Base-by-base conservation (phyloP, 2,888 invertebrate species). In the Cephus nigrinus region DNA sequence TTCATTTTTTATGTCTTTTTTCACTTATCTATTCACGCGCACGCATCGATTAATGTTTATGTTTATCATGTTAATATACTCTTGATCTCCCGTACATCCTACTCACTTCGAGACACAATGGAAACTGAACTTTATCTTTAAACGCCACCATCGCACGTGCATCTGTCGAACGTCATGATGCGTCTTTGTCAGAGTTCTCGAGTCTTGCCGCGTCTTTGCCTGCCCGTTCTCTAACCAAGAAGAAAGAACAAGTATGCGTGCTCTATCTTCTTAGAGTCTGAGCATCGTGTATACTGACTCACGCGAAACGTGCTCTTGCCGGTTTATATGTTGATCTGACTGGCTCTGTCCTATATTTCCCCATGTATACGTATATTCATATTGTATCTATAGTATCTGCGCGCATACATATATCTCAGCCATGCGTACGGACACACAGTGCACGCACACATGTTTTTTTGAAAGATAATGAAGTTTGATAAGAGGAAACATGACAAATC, bases 231-330 rank as follows among this genome's bases (percentile, higher is more conserved):
- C 69, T 12, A 30, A 30, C 69, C 33, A 69, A 23, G 74, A 68
- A 72, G 34, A 55, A 69, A 33, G n/a, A 36, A 73, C 68, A 69
- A 36, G 40, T 74, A 71, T 77, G 36, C 77, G 78, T 82, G 80
- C 77, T 81, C 79, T 86, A 83, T 84, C 82, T 80, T 32, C 69
- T 82, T 83, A 79, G 77, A 81, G 72, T 77, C 72, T 80, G 83
- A 80, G 82, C 79, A 81, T 82, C 83, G 78, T 81, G 77, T 12
- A 76, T 55, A 84, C 81, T 85, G 84, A 86, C 76, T 86, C 84
- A 82, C 80, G 80, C 72, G 79, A 73, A 84, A 81, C 83, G 81
- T 82, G 78, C 83, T 83, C 82, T 79, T 80, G 82, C 83, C 83
- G 79, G 81, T 81, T 84, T 85, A 84, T 83, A 84, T 84, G 81